Evolutionary conservation across 2,113 vertebrate species (phyloP), one percentile per base, ranked within the genome.

Genomic region (Telmatochromis brachygnathus): DNA sequence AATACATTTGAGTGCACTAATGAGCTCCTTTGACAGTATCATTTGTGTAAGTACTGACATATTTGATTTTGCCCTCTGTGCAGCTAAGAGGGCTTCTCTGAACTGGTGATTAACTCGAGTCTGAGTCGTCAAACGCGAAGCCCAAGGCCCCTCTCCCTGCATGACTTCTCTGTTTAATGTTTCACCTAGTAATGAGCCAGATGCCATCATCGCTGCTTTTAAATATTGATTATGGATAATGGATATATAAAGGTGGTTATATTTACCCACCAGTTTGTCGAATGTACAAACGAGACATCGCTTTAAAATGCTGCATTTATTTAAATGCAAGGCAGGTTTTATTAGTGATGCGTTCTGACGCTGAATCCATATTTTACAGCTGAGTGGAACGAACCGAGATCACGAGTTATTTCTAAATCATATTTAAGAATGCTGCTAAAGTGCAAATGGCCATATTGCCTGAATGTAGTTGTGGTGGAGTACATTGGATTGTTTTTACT

Each of bases 1-100:
- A 87, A 90, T 89, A 89, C 51, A 47, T 89, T 28, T 84, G 56
- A 86, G 55, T 79, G 54, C 39, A 58, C 47, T 89, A 93, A 92
- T 86, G 88, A 93, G 83, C 86, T 82, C 51, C 82, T 91, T 65
- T 93, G 94, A 94, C 90, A 85, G 75, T 79, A 42, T 88, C 82
- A 85, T 93, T 91, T 93, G 88, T 90, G 84, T 19, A 28, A 45
- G 19, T 53, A 81, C 85, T 89, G 92, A 90, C 88, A 79, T 77
- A 33, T 92, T 87, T 89, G 88, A 91, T 84, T 88, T 90, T 62
- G 21, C 81, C 80, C 68, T 87, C 84, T 75, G 84, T 89, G 85
- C 30, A 37, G 87, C 37, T 88, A 94, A 89, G 68, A 79, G 28
- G 49, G 53, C 28, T 39, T 60, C 58, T 90, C 75, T 65, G 26